Percentiles rank a stretch among this genome's conserved stretches.
Conservation (phyloP, 2,888 invertebrate species). For the Micoletzkya japonica region DNA sequence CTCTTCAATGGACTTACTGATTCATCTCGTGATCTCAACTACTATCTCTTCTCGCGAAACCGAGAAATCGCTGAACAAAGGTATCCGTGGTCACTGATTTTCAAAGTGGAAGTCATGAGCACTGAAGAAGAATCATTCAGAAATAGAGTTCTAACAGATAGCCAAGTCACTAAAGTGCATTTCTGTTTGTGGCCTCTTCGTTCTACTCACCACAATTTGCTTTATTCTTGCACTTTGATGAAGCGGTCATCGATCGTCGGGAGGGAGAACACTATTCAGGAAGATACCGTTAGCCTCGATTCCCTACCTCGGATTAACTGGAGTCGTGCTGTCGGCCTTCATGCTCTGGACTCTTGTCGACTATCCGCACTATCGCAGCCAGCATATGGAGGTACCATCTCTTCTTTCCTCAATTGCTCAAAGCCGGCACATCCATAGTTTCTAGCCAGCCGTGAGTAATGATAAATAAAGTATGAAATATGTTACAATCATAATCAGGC, state of each 20-base stretch:
- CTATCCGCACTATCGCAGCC: slow-evolving; percentile 53
- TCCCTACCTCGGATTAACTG: slow-evolving; percentile 52
- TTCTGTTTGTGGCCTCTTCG: no score
- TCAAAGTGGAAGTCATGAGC: no score
- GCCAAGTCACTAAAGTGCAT: no score
- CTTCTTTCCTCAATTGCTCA: not conserved
- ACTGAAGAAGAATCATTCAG: no score
- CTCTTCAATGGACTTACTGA: no score
- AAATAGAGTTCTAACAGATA: no score
- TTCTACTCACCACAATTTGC: not conserved
- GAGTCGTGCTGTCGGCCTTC: slow-evolving; percentile 47
- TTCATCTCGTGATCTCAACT: no score
- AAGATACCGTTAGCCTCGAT: slow-evolving; percentile 51
- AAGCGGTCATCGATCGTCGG: not conserved
- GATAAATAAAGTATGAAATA: not conserved
- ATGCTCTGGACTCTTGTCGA: slow-evolving; percentile 56
- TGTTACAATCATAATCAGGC: slow-evolving; percentile 38
- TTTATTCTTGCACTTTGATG: not conserved
- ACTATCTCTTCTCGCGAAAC: no score
- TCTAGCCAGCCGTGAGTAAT: not conserved
- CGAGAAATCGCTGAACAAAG: no score
- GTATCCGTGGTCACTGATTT: no score
- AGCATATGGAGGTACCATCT: slow-evolving; percentile 48
- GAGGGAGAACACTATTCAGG: slow-evolving; percentile 25
- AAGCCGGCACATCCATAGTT: no score